A percentile compares a stretch with the other conserved stretches of the same genome.
phyloP scores from a whole-genome alignment of 1,140 invertebrate species.

The Dreissena rostriformis region DNA sequence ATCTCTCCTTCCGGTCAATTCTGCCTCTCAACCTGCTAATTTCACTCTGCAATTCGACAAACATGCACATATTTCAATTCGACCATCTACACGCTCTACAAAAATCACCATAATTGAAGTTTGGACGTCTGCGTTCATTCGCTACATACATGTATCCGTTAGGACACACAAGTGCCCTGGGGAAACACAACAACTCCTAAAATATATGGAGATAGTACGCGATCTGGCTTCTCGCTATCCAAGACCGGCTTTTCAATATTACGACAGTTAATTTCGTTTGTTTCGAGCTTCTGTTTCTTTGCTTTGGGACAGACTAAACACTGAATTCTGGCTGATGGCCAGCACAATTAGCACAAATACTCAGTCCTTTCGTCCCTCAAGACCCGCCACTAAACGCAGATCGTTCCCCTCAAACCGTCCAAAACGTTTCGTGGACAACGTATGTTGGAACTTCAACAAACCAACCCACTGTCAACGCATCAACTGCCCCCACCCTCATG shows the following conservation, averaged over 20 bases:
- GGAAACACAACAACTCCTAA: conserved; percentile 11
- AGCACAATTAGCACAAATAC: not conserved
- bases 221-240: not conserved
- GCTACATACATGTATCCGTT: not conserved
- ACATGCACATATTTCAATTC: not conserved
- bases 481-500: conserved; percentile 15
- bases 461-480: not conserved
- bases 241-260: not conserved
- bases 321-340: not conserved
- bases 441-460: conserved; percentile 40
- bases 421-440: conserved; percentile 17
- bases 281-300: not conserved
- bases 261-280: conserved; percentile 11
- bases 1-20: too few species aligned
- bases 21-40: too few species aligned
- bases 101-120: conserved; percentile 16
- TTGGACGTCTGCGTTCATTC: conserved; percentile 11
- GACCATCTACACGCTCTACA: not conserved
- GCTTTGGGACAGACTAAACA: not conserved
- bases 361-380: not conserved
- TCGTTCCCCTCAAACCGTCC: not conserved
- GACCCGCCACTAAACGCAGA: not conserved
- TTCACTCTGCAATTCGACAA: conserved; percentile 8
- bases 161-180: conserved; percentile 5
- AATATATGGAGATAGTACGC: conserved; percentile 30